Conservation (phyloP, 2,888 invertebrate genomes). For the Nemoura dubitans region DNA sequence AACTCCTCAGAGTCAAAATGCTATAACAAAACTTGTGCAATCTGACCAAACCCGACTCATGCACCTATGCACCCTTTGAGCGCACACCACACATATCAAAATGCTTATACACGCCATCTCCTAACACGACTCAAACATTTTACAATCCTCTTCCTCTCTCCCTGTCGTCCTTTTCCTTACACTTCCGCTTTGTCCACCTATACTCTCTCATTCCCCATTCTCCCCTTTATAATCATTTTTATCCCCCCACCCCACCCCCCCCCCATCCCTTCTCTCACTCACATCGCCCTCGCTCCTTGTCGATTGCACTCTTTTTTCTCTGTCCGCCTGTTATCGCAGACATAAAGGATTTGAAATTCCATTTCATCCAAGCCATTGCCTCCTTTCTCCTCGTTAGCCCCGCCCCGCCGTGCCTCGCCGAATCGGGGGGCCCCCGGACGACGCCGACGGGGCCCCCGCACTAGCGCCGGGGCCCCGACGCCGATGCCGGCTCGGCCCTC, state of each 20-base stretch:
- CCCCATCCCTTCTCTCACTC: not conserved
- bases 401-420: constrained; percentile 23
- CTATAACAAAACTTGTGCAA: no score
- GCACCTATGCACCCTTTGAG: no score
- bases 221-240: constrained; percentile 35
- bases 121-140: not conserved
- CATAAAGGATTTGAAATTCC: constrained; percentile 47
- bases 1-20: no score
- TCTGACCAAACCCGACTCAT: no score
- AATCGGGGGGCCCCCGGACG: not conserved
- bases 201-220: not conserved
- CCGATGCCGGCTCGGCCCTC: not conserved
- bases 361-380: constrained; percentile 47
- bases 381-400: constrained; percentile 45
- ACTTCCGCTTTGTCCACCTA: not conserved
- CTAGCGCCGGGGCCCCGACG: not conserved
- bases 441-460: not conserved
- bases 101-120: not conserved
- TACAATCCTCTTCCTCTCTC: not conserved
- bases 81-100: no score
- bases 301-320: constrained; percentile 31
- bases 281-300: not conserved
- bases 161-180: not conserved
- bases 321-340: constrained; percentile 33
- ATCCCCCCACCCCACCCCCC: not conserved